These are phyloP conservation scores for Himalopsyche tibetana DNA, from an alignment of 2,888 invertebrate species.

Conservation along the genomic window DNA sequence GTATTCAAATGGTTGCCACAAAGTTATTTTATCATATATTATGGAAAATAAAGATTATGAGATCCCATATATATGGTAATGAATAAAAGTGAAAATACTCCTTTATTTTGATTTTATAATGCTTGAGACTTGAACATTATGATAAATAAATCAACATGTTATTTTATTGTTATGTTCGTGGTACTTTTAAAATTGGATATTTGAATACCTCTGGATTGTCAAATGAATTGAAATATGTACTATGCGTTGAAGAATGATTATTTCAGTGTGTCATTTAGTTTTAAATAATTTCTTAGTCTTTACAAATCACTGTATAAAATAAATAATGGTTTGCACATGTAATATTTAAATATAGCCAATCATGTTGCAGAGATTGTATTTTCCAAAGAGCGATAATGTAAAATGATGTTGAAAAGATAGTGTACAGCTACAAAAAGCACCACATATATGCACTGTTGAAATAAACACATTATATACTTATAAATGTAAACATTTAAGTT, in stretches of 20 bases:
- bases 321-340: constrained; percentile 35
- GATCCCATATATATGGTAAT: too few species aligned
- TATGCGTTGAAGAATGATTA: background rate
- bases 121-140: too few species aligned
- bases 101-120: too few species aligned
- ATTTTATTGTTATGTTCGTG: too few species aligned
- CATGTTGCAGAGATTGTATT: constrained; percentile 57
- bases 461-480: constrained; percentile 64
- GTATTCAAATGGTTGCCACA: too few species aligned
- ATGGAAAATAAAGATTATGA: too few species aligned
- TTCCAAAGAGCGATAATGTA: constrained; percentile 54
- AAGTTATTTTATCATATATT: too few species aligned
- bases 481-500: constrained; percentile 54
- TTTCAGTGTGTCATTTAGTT: constrained; percentile 22
- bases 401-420: constrained; percentile 43
- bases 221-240: constrained; percentile 23
- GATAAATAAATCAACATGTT: too few species aligned
- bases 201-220: constrained; percentile 6
- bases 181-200: too few species aligned
- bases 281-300: constrained; percentile 16
- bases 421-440: constrained; percentile 58
- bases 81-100: too few species aligned
- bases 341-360: constrained; percentile 44
- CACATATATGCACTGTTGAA: constrained; percentile 65
- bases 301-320: constrained; percentile 44